Base-by-base conservation (phyloP, 2,113 vertebrate species). In the Oenanthe oenanthe region DNA sequence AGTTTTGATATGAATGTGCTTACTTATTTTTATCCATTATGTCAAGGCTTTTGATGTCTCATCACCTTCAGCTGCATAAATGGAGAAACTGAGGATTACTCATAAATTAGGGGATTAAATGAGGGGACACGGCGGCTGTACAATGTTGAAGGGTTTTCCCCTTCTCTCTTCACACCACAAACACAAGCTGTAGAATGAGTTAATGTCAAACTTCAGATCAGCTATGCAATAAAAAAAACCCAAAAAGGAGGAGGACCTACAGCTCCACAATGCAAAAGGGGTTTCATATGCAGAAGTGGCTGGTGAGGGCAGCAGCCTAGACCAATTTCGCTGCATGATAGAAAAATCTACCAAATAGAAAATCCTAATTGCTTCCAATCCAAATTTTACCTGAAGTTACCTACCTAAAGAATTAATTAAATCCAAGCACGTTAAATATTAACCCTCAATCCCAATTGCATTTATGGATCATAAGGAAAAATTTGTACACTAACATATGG, bases 401-500 rank as follows among this genome's bases (percentile, higher is more conserved):
- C 36, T 86, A 98, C 95, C 95, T 98, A 95, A 98, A 98, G 91
- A 98, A 97, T 66, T 98, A 97, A 89, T 98, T 98, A 92, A 99
- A 98, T 85, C 97, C 97, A 75, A 98, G 98, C 96, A 98, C 93
- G 56, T 97, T 98, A 95, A 98, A 97, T 90, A 97, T 98, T 57
- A 57, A n/a, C 32, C 13, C 20, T 57, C 56, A n/a, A 57, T n/a
- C 32, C 56, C 56, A 57, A n/a, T 22, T 4, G 95, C 93, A 4
- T 92, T 98, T 98, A 92, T 98, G 98, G 96, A 98, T 98, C 20
- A 98, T 60, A 85, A 98, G 95, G 89, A 99, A 98, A 97, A 97
- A 98, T 85, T 98, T 98, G 90, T 98, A 98, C 42, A 98, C 97
- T 98, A 99, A 95, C 70, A 98, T 98, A 93, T 43, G 48, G 28